Conservation (phyloP, 2,888 invertebrate species). For the Tridacna gigas region DNA sequence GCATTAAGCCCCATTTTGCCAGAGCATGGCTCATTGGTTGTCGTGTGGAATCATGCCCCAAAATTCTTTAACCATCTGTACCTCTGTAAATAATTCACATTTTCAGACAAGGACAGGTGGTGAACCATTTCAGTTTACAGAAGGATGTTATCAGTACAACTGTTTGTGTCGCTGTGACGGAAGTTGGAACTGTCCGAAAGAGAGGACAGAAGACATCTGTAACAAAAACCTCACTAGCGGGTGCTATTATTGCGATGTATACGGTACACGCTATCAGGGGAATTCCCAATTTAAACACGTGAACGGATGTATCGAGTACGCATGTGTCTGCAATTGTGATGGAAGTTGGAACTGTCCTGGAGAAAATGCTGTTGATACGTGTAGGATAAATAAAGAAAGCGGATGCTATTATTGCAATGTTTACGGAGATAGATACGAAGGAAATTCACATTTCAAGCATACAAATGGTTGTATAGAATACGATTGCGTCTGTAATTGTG, state of each 20-base stretch:
- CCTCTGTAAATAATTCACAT: too few relatives aligned
- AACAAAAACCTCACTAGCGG: constrained; percentile 60
- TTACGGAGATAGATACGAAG: constrained; percentile 63
- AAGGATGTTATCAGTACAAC: constrained; percentile 70
- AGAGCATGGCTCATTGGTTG: too few relatives aligned
- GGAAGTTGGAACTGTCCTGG: constrained; percentile 77
- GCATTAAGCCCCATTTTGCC: too few relatives aligned
- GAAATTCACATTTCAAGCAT: constrained; percentile 71
- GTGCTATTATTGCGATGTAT: constrained; percentile 68
- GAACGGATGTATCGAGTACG: constrained; percentile 73
- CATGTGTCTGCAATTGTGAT: constrained; percentile 77
- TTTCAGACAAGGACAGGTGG: constrained; percentile 52
- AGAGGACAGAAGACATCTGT: constrained; percentile 65
- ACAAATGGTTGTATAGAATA: constrained; percentile 69
- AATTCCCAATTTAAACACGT: constrained; percentile 71
- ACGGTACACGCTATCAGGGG: constrained; percentile 65
- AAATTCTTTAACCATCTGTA: too few relatives aligned
- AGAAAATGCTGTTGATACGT: constrained; percentile 67
- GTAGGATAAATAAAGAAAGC: constrained; percentile 65
- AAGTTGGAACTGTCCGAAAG: constrained; percentile 70
- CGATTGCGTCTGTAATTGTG: constrained; percentile 68
- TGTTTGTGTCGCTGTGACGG: constrained; percentile 76
- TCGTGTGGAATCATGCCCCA: too few relatives aligned
- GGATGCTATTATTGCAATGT: constrained; percentile 67
- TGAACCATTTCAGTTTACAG: constrained; percentile 63